A percentile compares a stretch with the other conserved stretches of the same genome.
These are phyloP conservation scores for Rhineura floridana DNA, from an alignment of 2,113 vertebrate genomes.

Conservation along the genomic window DNA sequence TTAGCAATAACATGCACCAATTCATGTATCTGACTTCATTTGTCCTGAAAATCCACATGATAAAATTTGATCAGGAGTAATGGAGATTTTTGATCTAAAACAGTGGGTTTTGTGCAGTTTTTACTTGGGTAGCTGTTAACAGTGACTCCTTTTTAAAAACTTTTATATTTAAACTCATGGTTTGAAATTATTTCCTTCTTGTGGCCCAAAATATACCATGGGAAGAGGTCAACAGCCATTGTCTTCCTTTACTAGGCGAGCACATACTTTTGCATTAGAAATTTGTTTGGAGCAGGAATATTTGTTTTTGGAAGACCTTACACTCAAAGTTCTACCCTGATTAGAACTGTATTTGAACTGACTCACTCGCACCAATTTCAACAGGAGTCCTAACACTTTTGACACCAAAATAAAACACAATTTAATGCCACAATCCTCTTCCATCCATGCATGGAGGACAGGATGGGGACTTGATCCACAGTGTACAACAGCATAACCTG, in stretches of 20 bases:
- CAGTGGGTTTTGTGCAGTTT: constrained; percentile 31
- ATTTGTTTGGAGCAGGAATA: constrained; percentile 25
- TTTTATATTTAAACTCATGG: constrained; percentile 31
- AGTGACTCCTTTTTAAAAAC: constrained; percentile 16
- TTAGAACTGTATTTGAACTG: constrained; percentile 38
- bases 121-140: constrained; percentile 14
- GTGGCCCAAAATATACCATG: constrained; percentile 22
- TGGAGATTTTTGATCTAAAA: constrained; percentile 37
- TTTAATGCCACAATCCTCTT: background rate
- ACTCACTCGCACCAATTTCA: constrained; percentile 29
- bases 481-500: background rate
- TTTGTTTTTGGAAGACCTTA: constrained; percentile 48
- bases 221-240: constrained; percentile 28
- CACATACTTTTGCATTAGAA: constrained; percentile 25
- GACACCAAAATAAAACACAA: constrained; percentile 45
- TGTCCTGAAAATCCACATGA: constrained; percentile 49
- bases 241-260: constrained; percentile 21
- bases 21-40: constrained; percentile 18
- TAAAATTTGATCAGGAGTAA: constrained; percentile 39
- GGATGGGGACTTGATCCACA: background rate
- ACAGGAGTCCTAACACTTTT: constrained; percentile 37
- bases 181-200: constrained; percentile 26
- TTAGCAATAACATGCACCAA: constrained; percentile 37
- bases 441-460: background rate
- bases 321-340: constrained; percentile 33